phyloP scores from a whole-genome alignment of 2,888 invertebrate genomes.

The Drosophila algonquin region DNA sequence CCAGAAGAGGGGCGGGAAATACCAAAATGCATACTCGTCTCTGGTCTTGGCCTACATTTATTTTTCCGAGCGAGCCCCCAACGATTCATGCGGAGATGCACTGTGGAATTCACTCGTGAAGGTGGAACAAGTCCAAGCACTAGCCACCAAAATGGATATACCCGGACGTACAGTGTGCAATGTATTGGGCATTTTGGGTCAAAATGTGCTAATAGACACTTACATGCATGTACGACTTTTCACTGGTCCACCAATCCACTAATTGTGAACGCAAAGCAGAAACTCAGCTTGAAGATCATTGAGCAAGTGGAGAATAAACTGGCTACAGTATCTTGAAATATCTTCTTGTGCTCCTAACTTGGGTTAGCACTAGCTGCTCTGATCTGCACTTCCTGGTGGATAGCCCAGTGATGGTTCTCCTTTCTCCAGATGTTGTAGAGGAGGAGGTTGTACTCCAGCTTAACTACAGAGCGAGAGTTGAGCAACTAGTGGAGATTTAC shows the following conservation, averaged over 20 bases:
- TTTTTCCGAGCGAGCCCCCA: conserved; percentile 50
- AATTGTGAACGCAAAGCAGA: background rate
- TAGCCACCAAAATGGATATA: background rate
- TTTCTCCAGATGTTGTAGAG: no score
- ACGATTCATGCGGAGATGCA: conserved; percentile 9
- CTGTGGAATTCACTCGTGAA: conserved; percentile 31
- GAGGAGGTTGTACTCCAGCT: no score
- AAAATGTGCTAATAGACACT: background rate
- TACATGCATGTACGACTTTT: background rate
- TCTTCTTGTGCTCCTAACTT: no score
- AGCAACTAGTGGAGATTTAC: no score
- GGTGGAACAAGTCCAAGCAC: background rate
- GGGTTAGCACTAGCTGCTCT: no score
- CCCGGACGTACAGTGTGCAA: background rate
- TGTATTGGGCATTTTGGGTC: background rate
- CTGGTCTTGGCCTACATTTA: conserved; percentile 72
- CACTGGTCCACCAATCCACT: background rate
- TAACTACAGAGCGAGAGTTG: no score
- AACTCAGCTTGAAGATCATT: background rate
- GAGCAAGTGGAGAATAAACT: background rate
- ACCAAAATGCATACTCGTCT: conserved; percentile 52
- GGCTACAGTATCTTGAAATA: background rate
- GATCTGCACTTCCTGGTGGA: no score
- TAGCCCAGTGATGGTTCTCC: no score
- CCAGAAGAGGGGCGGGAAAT: conserved; percentile 6